Percentiles rank a stretch among this genome's conserved stretches.
Evolutionary conservation across 1,140 invertebrate species (phyloP).

Genomic region (Trachymyrmex septentrionalis): DNA sequence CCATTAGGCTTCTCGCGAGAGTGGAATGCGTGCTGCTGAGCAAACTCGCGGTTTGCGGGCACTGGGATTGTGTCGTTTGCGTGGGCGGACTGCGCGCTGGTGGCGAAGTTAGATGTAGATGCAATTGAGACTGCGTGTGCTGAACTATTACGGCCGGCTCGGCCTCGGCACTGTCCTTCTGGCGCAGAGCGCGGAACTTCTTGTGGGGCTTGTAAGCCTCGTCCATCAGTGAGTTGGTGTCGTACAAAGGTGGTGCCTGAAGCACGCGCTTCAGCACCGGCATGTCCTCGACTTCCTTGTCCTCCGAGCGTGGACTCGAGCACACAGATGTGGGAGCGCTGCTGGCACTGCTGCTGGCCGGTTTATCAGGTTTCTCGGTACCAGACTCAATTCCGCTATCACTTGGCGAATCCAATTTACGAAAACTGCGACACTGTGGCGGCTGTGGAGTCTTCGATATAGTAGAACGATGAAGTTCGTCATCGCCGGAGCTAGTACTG

Average conservation of each 20-base stretch:
- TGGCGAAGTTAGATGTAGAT: slow-evolving; percentile 86
- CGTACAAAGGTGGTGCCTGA: slow-evolving; percentile 95
- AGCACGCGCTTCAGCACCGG: slow-evolving; percentile 96
- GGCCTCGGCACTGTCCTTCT: slow-evolving; percentile 92
- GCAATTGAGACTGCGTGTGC: slow-evolving; percentile 83
- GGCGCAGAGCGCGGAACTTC: slow-evolving; percentile 94
- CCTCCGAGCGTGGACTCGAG: slow-evolving; percentile 94
- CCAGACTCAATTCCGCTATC: slow-evolving; percentile 97
- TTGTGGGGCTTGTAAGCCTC: slow-evolving; percentile 98
- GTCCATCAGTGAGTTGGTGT: slow-evolving; percentile 96
- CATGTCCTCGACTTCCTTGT: slow-evolving; percentile 97
- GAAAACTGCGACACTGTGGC: slow-evolving; percentile 88
- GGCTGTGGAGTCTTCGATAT: slow-evolving; percentile 87
- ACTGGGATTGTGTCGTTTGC: slow-evolving; percentile 81
- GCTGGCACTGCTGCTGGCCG: slow-evolving; percentile 89
- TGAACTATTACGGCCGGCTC: slow-evolving; percentile 87
- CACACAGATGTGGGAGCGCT: slow-evolving; percentile 92
- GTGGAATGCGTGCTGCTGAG: slow-evolving; percentile 95
- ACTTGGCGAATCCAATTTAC: slow-evolving; percentile 95
- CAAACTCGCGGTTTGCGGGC: slow-evolving; percentile 83
- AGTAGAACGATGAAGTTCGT: slow-evolving; percentile 90
- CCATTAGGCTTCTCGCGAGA: slow-evolving; percentile 94
- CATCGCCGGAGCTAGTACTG: slow-evolving; percentile 91
- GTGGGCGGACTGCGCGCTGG: slow-evolving; percentile 80
- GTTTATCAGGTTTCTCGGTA: slow-evolving; percentile 93